Base-by-base conservation (phyloP, 30 jellyfish, hydroid and myxozoan species). In the Phacellophora camtschatica region DNA sequence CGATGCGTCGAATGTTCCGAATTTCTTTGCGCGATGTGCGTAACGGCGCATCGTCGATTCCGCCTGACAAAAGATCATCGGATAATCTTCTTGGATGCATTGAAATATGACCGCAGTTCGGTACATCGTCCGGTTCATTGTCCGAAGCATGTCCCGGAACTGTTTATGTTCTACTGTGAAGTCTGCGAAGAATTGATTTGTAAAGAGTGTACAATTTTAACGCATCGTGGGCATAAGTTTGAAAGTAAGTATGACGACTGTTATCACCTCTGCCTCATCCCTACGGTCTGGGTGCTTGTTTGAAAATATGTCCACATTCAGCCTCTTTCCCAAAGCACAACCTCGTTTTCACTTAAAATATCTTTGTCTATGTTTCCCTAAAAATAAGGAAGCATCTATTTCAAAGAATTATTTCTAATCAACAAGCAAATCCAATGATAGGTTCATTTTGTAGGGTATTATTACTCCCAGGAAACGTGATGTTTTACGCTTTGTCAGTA, bases 1-100 rank as follows among this genome's bases (percentile, higher is more conserved):
- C 95, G 98, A 2, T 92, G 98, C 54, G 95, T 86, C 49, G 98
- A 92, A 30, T 92, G 98, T 81, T 75, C 98, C 9, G 96, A 83
- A 66, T 92, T 92, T 39, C 85, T 92, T 12, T 92, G 98, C 81
- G 31, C 59, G 20, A 65, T 58, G 3, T 92, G 98, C 67, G 96
- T 92, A 16, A 92, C 96, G 25, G 98, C 98, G 69, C 98, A 92
- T 45, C 90, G 96, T 6, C 66, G 98, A 22, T 77, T 92, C 72
- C 96, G 98, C 36, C 46, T 92, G 70, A 85, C 98, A 67, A 92
- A 92, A 81, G 98, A 92, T 28, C 98, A 92, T 42, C 86, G 92
- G 16, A 83, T 92, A 45, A 62, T 92, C 11, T 62, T 74, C 55
- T 75, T 92, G 24, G 95, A 92, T 46, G 90, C 96, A 41, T 70